Evolutionary conservation across 2,797 vertebrate species (phyloP), one percentile per base, ranked within the genome.

Genomic region (Valencia hispanica): DNA sequence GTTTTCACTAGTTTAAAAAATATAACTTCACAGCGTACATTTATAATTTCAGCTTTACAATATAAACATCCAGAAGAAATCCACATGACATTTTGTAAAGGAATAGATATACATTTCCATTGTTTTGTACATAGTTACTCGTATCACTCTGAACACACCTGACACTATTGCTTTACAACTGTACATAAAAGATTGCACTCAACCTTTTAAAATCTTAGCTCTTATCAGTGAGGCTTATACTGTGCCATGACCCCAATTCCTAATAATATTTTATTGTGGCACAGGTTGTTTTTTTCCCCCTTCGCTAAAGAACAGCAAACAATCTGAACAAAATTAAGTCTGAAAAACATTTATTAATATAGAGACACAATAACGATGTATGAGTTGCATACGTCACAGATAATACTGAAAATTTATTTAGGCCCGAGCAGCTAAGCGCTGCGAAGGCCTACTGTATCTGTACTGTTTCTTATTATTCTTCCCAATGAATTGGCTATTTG

Each of bases 141-240:
- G 6, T 22, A 15, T 59, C 57, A 32, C 15, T 76, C 87, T 80
- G 45, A 50, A 78, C 74, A 84, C 50, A 79, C 68, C 66, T 22
- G 20, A 73, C 12, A 4, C 80, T 84, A 86, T 82, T 68, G 68
- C 55, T 91, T 87, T 88, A 91, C 70, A 79, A 30, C 75, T 66
- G 43, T 45, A 32, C 51, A 59, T 70, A 72, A 77, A 81, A 72
- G 68, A 78, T 73, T 77, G 25, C 1, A 25, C 61, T 73, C 20
- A 55, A 2, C 70, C 76, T 78, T 72, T 73, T 75, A 82, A 73
- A 81, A 70, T 10, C 47, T 47, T 7, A 2, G 51, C 39, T 77
- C 59, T 87, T 88, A 86, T 91, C 84, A 74, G 61, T 10, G n/a
- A 45, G 41, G 34, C 68, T 63, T 8, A 34, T 15, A n/a, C 59